Percentiles rank a stretch among this genome's conserved stretches.
These are phyloP conservation scores for Microchrysa polita DNA, from an alignment of 2,888 invertebrate species.

Conservation along the genomic window DNA sequence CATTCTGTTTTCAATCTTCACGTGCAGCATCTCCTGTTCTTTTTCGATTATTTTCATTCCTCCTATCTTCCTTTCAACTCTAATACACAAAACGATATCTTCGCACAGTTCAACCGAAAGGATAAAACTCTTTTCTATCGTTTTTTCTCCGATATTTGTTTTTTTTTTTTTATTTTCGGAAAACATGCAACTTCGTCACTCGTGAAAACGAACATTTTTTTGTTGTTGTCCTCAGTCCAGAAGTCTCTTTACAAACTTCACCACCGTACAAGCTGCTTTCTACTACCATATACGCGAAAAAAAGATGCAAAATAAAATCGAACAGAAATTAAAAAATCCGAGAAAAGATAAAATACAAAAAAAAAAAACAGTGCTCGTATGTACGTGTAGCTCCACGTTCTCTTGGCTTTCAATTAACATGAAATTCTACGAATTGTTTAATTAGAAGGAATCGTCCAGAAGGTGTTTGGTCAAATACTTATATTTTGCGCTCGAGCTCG, in stretches of 20 bases:
- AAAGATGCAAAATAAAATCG: constrained; percentile 27
- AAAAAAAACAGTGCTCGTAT: too few relatives aligned
- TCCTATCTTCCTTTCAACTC: constrained; percentile 21
- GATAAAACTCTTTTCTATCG: constrained; percentile 33
- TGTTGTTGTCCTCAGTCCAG: constrained; percentile 5
- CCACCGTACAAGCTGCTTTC: constrained; percentile 31
- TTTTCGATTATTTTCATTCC: constrained; percentile 15
- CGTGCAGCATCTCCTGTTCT: constrained; percentile 37
- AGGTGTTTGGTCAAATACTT: constrained; percentile 48
- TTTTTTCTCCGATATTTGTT: constrained; percentile 10
- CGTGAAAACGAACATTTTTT: constrained; percentile 29
- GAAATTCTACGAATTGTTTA: constrained; percentile 66
- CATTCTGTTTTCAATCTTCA: constrained; percentile 41
- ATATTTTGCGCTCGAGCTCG: constrained; percentile 26
- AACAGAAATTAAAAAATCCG: neutral
- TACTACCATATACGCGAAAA: neutral
- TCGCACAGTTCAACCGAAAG: constrained; percentile 10
- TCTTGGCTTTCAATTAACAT: constrained; percentile 64
- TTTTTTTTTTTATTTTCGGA: constrained; percentile 33
- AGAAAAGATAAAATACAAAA: neutral
- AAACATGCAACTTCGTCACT: constrained; percentile 43
- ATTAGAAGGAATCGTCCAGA: constrained; percentile 59
- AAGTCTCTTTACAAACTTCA: constrained; percentile 3
- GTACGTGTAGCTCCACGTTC: constrained; percentile 50
- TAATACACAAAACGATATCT: too few relatives aligned